Evolutionary conservation across 2,113 vertebrate species (phyloP).

Genomic region (Neogale vison): DNA sequence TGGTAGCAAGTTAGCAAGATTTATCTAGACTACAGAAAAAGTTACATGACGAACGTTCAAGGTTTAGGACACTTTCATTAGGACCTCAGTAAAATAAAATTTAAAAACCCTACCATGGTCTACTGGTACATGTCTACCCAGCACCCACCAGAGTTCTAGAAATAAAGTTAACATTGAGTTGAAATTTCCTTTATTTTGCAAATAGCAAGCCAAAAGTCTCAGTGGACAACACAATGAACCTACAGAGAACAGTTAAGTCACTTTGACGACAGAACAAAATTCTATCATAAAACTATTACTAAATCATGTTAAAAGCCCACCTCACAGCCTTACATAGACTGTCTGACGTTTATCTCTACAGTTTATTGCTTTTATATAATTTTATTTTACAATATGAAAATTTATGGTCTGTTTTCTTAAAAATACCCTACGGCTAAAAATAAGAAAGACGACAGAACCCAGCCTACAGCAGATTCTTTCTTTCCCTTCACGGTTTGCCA

Average conservation of each 20-base stretch:
- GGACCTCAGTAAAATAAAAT: neutral
- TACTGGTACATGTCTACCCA: neutral
- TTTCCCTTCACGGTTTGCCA: neutral
- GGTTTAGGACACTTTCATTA: neutral
- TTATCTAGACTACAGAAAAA: neutral
- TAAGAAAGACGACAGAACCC: neutral
- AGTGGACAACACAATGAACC: neutral
- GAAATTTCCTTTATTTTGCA: slow-evolving; percentile 6
- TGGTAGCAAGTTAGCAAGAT: neutral
- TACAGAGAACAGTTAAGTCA: neutral
- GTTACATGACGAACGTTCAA: neutral
- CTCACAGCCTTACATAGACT: neutral
- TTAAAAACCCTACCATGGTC: neutral
- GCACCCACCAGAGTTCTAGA: neutral
- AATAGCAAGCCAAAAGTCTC: neutral
- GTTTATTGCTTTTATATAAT: neutral
- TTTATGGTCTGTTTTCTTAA: neutral
- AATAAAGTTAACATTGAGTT: neutral
- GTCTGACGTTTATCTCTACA: neutral
- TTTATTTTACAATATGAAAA: neutral
- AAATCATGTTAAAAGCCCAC: neutral
- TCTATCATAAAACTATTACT: neutral
- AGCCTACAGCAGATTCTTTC: neutral
- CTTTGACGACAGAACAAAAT: neutral
- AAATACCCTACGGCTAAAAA: neutral